Conservation (phyloP, 2,888 invertebrate species). For the Tetranychus piercei region DNA sequence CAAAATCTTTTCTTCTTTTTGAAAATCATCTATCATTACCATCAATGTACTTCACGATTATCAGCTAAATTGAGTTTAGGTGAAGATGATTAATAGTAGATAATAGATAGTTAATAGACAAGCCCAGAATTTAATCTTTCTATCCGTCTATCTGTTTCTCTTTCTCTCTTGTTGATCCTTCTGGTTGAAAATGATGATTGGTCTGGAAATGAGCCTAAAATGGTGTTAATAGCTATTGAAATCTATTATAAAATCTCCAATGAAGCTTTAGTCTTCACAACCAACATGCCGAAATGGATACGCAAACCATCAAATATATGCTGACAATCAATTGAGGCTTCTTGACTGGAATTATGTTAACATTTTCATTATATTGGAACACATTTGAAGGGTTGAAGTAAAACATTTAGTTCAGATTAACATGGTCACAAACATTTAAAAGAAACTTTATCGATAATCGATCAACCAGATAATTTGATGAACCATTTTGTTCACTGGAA, state of each 20-base stretch:
- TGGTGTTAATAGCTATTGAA: no score
- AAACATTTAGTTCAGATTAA: background rate
- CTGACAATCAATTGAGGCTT: no score
- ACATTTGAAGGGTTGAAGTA: no score
- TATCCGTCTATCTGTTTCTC: background rate
- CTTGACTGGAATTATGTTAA: no score
- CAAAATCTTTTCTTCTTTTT: background rate
- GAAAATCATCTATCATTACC: background rate
- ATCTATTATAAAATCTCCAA: no score
- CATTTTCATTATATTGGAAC: no score
- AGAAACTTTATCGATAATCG: background rate
- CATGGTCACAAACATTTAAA: background rate
- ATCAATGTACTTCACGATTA: background rate
- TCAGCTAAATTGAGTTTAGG: background rate
- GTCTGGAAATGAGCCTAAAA: background rate
- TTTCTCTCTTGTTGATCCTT: background rate
- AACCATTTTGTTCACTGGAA: background rate
- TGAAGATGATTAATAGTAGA: background rate
- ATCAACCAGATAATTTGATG: background rate
- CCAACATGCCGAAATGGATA: no score
- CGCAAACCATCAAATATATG: no score
- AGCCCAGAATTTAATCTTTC: background rate
- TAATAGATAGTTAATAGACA: constrained; percentile 1
- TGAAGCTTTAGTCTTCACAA: no score
- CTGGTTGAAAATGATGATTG: background rate